Evolutionary conservation across 92 coral and sea anemone genomes (phyloP).

Genomic region (Heliopora coerulea): DNA sequence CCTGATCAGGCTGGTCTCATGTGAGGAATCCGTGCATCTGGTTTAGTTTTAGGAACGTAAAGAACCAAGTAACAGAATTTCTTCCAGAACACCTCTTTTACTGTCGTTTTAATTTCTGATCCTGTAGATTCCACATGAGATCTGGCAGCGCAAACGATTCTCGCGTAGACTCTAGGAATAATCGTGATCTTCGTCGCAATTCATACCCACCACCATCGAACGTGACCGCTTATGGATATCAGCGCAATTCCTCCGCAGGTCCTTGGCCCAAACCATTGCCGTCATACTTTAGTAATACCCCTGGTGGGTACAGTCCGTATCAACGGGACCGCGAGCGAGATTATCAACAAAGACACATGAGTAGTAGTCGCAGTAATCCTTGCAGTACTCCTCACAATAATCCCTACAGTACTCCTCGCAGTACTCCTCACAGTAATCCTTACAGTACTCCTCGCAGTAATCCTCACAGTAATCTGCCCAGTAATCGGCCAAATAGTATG

Average conservation of each 20-base stretch:
- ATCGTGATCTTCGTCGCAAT: slow-evolving; percentile 65
- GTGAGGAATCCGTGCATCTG: no score
- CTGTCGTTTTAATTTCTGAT: not conserved
- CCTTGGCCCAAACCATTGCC: slow-evolving; percentile 39
- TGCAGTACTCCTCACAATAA: slow-evolving; percentile 4
- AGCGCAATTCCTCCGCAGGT: slow-evolving; percentile 22
- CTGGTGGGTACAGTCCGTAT: slow-evolving; percentile 39
- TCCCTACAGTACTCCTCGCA: not conserved
- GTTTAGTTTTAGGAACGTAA: no score
- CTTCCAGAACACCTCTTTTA: no score
- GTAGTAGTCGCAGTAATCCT: not conserved
- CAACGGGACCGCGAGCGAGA: slow-evolving; percentile 11
- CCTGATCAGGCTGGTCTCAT: no score
- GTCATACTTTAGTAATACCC: slow-evolving; percentile 22
- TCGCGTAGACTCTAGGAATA: slow-evolving; percentile 15
- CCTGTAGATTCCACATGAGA: slow-evolving; percentile 19
- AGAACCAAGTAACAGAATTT: no score
- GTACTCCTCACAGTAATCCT: not conserved
- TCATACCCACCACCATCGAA: slow-evolving; percentile 61
- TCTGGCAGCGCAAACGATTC: slow-evolving; percentile 31
- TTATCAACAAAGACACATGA: slow-evolving; percentile 8
- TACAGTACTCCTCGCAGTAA: not conserved
- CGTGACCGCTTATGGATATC: slow-evolving; percentile 30
- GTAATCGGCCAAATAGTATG: no score
- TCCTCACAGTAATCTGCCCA: not conserved